Conservation (phyloP, 2,113 vertebrate species). For the Rhinoptilus africanus region DNA sequence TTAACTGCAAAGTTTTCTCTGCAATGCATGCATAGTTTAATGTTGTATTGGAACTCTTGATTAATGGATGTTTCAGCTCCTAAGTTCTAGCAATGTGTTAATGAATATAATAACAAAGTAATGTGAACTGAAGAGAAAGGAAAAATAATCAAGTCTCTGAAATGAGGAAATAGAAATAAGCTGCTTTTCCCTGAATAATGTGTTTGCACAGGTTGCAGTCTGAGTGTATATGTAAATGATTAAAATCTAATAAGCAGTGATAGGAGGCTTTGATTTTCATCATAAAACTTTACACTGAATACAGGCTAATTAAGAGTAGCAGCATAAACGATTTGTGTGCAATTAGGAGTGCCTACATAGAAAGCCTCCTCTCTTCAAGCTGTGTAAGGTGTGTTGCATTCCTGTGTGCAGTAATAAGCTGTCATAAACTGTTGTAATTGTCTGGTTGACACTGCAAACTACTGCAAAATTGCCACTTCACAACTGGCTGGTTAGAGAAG, state of each 20-base stretch:
- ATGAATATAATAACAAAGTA: background rate
- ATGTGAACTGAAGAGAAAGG: background rate
- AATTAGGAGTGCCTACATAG: background rate
- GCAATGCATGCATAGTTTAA: background rate
- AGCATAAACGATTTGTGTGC: background rate
- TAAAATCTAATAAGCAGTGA: conserved; percentile 22
- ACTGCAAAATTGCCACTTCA: background rate
- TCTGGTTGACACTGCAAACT: background rate
- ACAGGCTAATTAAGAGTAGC: background rate
- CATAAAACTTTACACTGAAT: background rate
- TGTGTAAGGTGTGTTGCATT: background rate
- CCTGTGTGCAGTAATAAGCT: accelerated
- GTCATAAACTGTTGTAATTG: background rate
- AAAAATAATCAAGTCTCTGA: background rate
- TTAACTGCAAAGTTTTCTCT: background rate
- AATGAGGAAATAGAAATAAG: background rate
- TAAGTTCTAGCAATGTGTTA: background rate
- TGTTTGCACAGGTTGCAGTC: background rate
- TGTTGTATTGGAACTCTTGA: background rate
- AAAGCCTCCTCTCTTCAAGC: background rate
- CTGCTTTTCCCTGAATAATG: background rate
- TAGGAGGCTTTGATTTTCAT: background rate
- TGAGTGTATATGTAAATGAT: background rate
- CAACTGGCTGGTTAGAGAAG: background rate
- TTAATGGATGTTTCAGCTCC: background rate